Conservation (phyloP, 2,113 vertebrate species). For the Trichomycterus rosablanca region DNA sequence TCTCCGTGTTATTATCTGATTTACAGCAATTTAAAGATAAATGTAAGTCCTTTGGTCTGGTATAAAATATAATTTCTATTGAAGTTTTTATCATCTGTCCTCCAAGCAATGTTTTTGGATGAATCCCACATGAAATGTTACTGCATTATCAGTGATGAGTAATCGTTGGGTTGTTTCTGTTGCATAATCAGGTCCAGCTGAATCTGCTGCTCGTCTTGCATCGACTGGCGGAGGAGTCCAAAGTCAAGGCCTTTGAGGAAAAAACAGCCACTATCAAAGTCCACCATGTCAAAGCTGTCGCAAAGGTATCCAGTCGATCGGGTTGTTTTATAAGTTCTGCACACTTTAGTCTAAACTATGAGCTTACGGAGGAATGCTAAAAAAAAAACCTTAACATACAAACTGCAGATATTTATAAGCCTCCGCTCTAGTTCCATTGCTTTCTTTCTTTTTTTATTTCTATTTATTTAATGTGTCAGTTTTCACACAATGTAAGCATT, state of each 20-base stretch:
- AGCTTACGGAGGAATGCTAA: background rate
- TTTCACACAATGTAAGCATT: constrained; percentile 7
- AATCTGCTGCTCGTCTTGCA: constrained; percentile 58
- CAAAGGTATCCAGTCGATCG: constrained; percentile 53
- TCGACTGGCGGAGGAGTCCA: constrained; percentile 62
- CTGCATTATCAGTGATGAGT: constrained; percentile 9
- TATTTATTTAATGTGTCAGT: constrained; percentile 2
- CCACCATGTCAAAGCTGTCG: constrained; percentile 56
- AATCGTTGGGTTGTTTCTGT: constrained; percentile 33
- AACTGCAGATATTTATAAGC: background rate
- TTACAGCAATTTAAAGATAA: constrained; percentile 9
- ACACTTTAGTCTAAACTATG: too few relatives aligned
- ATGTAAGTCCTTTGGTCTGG: constrained; percentile 15
- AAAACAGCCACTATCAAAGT: constrained; percentile 59
- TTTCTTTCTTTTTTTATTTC: constrained; percentile 14
- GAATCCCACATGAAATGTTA: constrained; percentile 21
- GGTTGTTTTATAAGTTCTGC: too few relatives aligned
- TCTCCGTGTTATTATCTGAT: constrained; percentile 5
- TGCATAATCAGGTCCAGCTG: constrained; percentile 56
- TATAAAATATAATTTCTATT: constrained; percentile 12
- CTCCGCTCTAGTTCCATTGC: background rate
- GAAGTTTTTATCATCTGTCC: constrained; percentile 16
- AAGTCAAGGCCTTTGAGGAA: constrained; percentile 62
- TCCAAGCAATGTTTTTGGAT: constrained; percentile 21
- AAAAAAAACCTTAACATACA: too few relatives aligned